Base-by-base conservation (phyloP, 1,140 invertebrate species). In the Zaprionus kolodkinae region DNA sequence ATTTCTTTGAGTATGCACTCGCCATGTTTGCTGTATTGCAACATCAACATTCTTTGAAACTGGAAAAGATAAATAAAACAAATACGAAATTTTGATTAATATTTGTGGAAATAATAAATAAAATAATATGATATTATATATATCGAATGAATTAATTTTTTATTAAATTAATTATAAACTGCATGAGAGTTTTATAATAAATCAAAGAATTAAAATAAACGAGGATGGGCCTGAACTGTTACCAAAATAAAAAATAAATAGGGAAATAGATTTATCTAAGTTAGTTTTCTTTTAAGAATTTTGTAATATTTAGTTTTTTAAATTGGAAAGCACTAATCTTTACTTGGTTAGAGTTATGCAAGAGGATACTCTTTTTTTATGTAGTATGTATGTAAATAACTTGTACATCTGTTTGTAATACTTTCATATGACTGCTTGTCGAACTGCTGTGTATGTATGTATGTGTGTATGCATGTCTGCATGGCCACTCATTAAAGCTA, bases 1-100 rank as follows among this genome's bases (percentile, higher is more conserved):
- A 97, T 96, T 94, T 97, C 96, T 91, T 96, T 96, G 92, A 96
- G 95, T 94, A 97, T 95, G 92, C 96, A 97, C 93, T 96, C 96
- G 94, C 96, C 96, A 94, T 97, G 96, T 94, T 97, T 97, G 93
- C 96, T 96, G 94, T 97, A 97, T 93, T 97, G 96, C 93, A 97
- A 95, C 91, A 96, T 97, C 94, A 97, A 95, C 94, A 97, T 93
- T 91, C 92, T 94, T 91, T 94, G 94, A 92, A 93, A 93, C 94
- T 94, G 3, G 27, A 91, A 59, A 50, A 30, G 30, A 52, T 54
- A 40, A 54, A 15, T 9, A 9, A 48, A 43, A 25, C n/a, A 33
- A 25, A 15, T 27, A n/a, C 27, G 27, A 35, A 1, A 21, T 12
- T 56, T 36, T 10, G 33, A 10, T n/a, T 17, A 17, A 17, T 1